Evolutionary conservation across 2,113 vertebrate genomes (phyloP).

Genomic region (Cyrtonyx montezumae): DNA sequence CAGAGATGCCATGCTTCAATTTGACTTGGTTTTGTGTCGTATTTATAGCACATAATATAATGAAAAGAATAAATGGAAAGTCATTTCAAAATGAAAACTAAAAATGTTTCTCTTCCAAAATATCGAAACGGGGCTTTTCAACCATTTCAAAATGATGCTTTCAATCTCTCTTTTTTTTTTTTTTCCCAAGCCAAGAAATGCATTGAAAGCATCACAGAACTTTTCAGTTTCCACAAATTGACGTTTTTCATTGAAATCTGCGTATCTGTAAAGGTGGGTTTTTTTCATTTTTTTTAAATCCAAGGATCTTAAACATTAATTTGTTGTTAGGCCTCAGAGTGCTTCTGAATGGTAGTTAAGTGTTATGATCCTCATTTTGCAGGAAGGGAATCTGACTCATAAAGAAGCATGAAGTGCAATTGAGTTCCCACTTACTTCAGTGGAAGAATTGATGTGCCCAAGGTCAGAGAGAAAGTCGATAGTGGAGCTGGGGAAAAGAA

Average conservation of each 20-base stretch:
- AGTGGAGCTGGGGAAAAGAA: background rate
- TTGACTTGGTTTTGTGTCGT: slow-evolving; percentile 59
- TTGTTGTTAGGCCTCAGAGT: slow-evolving; percentile 62
- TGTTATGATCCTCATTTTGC: slow-evolving; percentile 69
- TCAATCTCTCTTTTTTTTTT: slow-evolving; percentile 3
- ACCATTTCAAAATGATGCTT: slow-evolving; percentile 38
- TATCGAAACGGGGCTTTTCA: slow-evolving; percentile 36
- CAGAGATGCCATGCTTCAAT: slow-evolving; percentile 36
- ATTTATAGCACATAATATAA: slow-evolving; percentile 48
- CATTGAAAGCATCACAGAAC: slow-evolving; percentile 48
- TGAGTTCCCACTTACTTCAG: slow-evolving; percentile 62
- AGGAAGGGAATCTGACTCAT: slow-evolving; percentile 67
- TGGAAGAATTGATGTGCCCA: slow-evolving; percentile 51
- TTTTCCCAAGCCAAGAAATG: background rate
- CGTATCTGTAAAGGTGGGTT: background rate
- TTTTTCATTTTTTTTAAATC: background rate
- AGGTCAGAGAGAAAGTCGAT: slow-evolving; percentile 63
- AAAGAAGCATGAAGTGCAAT: slow-evolving; percentile 64
- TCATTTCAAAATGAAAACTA: slow-evolving; percentile 51
- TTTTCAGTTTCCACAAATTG: slow-evolving; percentile 39
- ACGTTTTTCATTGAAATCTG: slow-evolving; percentile 44
- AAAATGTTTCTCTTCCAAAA: slow-evolving; percentile 55
- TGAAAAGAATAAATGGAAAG: slow-evolving; percentile 57
- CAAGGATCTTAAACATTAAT: slow-evolving; percentile 62
- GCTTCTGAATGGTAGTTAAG: slow-evolving; percentile 67